Percentiles rank a stretch among this genome's conserved stretches.
Evolutionary conservation across 2,797 vertebrate genomes (phyloP).

Genomic region (Novumbra hubbsi): DNA sequence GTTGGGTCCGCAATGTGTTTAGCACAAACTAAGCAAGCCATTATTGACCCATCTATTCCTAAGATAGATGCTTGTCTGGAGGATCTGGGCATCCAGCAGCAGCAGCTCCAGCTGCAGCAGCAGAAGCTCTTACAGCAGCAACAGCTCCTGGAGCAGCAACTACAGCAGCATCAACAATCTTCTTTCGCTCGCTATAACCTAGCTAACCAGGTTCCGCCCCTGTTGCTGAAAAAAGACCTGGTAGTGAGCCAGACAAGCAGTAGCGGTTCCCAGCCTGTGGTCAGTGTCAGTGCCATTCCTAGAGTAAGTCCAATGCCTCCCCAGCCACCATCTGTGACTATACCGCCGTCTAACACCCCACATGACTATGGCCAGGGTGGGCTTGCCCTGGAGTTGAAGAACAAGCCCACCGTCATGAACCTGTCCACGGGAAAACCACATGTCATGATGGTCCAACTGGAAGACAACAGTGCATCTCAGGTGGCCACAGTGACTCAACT

Average conservation of each 20-base stretch:
- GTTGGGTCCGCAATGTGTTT: constrained; percentile 90
- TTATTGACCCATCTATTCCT: constrained; percentile 73
- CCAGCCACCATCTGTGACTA: constrained; percentile 62
- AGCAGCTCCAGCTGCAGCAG: constrained; percentile 78
- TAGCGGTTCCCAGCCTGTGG: constrained; percentile 65
- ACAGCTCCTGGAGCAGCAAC: constrained; percentile 74
- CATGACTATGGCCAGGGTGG: constrained; percentile 79
- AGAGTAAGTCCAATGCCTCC: constrained; percentile 79
- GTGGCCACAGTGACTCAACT: constrained; percentile 84
- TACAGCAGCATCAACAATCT: constrained; percentile 79
- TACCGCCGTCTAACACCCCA: constrained; percentile 56
- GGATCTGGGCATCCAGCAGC: constrained; percentile 80
- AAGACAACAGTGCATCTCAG: constrained; percentile 75
- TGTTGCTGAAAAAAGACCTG: constrained; percentile 87
- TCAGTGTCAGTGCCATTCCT: constrained; percentile 73
- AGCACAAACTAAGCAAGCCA: constrained; percentile 82
- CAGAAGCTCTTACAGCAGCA: constrained; percentile 76
- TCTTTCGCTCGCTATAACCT: constrained; percentile 91
- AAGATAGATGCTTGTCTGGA: constrained; percentile 83
- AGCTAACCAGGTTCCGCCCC: constrained; percentile 84
- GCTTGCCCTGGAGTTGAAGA: constrained; percentile 85
- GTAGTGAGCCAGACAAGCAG: constrained; percentile 81
- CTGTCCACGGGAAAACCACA: constrained; percentile 86
- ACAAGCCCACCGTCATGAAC: constrained; percentile 81
- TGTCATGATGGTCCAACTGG: constrained; percentile 94